Evolutionary conservation across 2,797 vertebrate genomes (phyloP), one percentile per base, ranked within the genome.

Genomic region (Sternotherus odoratus): DNA sequence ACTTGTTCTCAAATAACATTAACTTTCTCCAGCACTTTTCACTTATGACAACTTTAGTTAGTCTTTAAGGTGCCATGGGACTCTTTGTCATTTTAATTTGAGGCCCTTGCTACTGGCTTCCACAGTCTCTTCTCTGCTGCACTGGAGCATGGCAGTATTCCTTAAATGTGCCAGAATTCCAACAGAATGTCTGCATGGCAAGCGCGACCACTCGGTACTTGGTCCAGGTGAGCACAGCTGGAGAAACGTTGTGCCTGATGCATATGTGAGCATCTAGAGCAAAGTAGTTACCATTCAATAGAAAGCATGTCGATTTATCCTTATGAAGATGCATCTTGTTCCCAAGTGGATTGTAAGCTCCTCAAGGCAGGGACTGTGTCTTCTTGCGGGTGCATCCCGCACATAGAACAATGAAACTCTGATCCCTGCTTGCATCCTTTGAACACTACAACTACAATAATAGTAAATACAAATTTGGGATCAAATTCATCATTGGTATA

Each of bases 221-320:
- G 4, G 8, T 0, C 0, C 49, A 60, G 57, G 7, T 1, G 4
- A 36, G 17, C n/a, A 39, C 1, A 16, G 5, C 28, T 16, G 21
- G 46, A 81, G 23, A 12, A 69, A 72, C 39, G 23, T 66, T n/a
- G 77, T 88, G 6, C 46, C 75, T 49, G 9, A 23, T 10, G 72
- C 66, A 39, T 43, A 49, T 19, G n/a, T 5, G 11, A 77, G 36
- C n/a, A 69, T 39, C 66, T 69, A 24, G 19, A 51, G 81, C 2
- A 8, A 86, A 51, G 30, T 0, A 66, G 43, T 33, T 69, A 49
- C 78, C 72, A 49, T 28, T 49, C 48, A 12, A 54, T 39, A 19
- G n/a, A 0, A 3, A 54, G 66, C 66, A 30, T 30, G 77, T 78
- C 46, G 36, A 17, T 13, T 0, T 0, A 54, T 12, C 24, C 28